phyloP scores from a whole-genome alignment of 1,140 invertebrate species.

The Drosophila saltans region DNA sequence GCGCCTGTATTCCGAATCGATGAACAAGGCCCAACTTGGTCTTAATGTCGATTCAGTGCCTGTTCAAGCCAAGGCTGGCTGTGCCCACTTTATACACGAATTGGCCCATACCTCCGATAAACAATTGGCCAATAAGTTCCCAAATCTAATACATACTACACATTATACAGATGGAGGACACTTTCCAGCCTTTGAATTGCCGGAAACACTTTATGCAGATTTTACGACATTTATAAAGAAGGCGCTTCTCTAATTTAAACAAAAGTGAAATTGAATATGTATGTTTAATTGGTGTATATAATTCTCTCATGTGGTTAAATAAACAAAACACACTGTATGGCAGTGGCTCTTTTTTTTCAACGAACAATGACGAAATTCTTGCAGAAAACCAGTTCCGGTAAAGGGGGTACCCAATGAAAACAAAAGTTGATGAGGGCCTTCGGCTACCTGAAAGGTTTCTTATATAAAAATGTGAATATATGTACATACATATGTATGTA shows the following conservation, averaged over 20 bases:
- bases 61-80: slow-evolving; percentile 86
- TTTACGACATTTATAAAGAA: slow-evolving; percentile 80
- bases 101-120: slow-evolving; percentile 85
- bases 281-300: too few relatives aligned
- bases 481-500: background rate
- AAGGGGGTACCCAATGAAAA: background rate
- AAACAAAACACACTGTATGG: slow-evolving; percentile 1
- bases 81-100: slow-evolving; percentile 87
- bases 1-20: slow-evolving; percentile 89
- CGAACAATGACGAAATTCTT: background rate
- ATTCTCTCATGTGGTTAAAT: slow-evolving; percentile 19
- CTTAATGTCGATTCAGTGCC: slow-evolving; percentile 85
- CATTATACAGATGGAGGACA: slow-evolving; percentile 89
- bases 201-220: slow-evolving; percentile 88
- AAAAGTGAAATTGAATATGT: too few relatives aligned
- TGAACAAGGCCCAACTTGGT: slow-evolving; percentile 78
- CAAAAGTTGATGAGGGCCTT: slow-evolving; percentile 6
- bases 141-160: slow-evolving; percentile 87
- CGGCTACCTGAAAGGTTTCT: background rate
- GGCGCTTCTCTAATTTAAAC: slow-evolving; percentile 38
- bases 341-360: background rate
- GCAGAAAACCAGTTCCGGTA: slow-evolving; percentile 3
- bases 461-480: background rate
- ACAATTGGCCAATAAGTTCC: slow-evolving; percentile 85
- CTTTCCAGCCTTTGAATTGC: slow-evolving; percentile 93